Base-by-base conservation (phyloP, 1,140 invertebrate species). In the Euura saliciscinereae region DNA sequence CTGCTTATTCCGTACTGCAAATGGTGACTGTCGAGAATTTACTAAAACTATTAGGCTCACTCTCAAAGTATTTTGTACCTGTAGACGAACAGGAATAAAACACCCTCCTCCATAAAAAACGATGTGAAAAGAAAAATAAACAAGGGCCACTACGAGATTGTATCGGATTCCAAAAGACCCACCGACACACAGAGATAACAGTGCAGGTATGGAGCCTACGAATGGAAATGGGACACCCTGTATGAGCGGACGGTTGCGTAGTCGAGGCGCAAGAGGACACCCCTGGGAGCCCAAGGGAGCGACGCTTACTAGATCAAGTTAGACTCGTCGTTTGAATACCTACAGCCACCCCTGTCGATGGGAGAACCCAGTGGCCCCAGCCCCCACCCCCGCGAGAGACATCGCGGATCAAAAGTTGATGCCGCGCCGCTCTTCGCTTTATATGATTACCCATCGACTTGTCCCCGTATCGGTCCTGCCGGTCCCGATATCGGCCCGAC, bases 291-390 rank as follows among this genome's bases (percentile, higher is more conserved):
- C 79, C 83, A 72, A 66, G 83, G 83, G 84, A 85, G 74, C 73
- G 69, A 66, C 84, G 81, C 82, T 86, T 85, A 85, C 51, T 59
- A 59, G 84, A 85, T 85, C 83, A 82, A 84, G 83, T 85, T 84
- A 85, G 83, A 84, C 51, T 59, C 5, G 78, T 75, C 83, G 83
- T 86, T 86, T 86, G 84, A 86, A 86, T 86, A 85, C 78, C 82
- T 83, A 84, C 77, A 75, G 68, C 66, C 46, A 28, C 28, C 28
- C 28, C 28, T 28, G 28, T 28, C 28, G 28, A 28, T 28, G 65
- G 45, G 51, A n/a, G 51, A n/a, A 11, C 10, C 10, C 66, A 11
- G 43, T 8, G 44, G 4, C 8, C 44, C 46, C 59, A 66, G 10
- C 51, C 0, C 51, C 8, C 13, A 6, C 51, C 51, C 51, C 51